Conservation (phyloP, 35 echinoderm and acorn worm genomes). For the Stichopus chloronotus region DNA sequence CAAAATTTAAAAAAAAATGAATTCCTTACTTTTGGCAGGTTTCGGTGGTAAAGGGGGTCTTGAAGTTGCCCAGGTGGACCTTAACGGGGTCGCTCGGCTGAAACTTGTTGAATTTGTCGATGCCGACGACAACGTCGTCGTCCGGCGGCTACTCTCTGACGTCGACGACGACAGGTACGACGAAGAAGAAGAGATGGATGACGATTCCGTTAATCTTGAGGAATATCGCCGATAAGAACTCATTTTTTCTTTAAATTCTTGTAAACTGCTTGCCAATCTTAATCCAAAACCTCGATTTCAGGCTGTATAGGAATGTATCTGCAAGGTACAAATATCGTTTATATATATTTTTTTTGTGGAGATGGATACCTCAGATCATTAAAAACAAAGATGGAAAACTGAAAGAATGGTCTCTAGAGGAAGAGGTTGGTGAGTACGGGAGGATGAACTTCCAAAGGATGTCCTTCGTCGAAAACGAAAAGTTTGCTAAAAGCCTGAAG, state of each 20-base stretch:
- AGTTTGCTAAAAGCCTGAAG: too few species aligned
- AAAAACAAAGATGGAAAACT: too few species aligned
- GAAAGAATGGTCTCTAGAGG: too few species aligned
- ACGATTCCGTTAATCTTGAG: conserved; percentile 27
- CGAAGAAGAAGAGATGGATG: background rate
- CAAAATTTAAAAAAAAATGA: background rate
- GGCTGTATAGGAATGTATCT: too few species aligned
- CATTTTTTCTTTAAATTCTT: conserved; percentile 12
- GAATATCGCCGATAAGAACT: conserved; percentile 41
- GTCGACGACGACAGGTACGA: background rate
- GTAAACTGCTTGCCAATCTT: too few species aligned
- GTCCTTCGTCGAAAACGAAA: too few species aligned
- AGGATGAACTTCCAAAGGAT: too few species aligned
- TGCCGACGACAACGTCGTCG: conserved; percentile 1
- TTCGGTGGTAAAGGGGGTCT: conserved; percentile 34
- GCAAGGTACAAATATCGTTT: too few species aligned
- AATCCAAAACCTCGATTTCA: too few species aligned
- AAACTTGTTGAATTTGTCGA: background rate
- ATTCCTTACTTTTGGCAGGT: conserved; percentile 41
- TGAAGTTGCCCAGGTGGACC: conserved; percentile 41
- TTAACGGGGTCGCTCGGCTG: conserved; percentile 6
- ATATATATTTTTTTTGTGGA: too few species aligned
- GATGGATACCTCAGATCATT: too few species aligned
- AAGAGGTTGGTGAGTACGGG: too few species aligned
- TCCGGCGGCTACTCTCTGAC: conserved; percentile 12